phyloP scores from a whole-genome alignment of 2,888 invertebrate species.

The Autographa pulchrina region DNA sequence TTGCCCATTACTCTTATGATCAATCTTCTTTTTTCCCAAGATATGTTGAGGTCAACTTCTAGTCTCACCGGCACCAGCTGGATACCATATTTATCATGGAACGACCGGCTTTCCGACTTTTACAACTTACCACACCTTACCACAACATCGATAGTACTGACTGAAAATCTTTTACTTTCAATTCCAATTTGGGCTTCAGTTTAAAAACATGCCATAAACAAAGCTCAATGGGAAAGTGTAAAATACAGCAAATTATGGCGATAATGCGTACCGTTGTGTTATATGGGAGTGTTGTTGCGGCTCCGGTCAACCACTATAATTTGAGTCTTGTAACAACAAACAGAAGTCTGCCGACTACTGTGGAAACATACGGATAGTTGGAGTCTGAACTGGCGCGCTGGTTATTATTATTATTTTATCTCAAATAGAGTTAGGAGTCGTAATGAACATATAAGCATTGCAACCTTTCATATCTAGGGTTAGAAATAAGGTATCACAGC shows the following conservation, averaged over 20 bases:
- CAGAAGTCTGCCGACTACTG: conserved; percentile 29
- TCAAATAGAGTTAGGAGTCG: no score
- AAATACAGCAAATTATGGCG: conserved; percentile 16
- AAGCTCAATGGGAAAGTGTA: background rate
- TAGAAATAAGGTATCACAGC: conserved; percentile 82
- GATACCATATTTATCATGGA: no score
- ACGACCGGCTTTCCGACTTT: no score
- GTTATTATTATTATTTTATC: background rate
- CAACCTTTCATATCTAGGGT: no score
- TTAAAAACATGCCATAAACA: background rate
- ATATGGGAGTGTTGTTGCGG: conserved; percentile 38
- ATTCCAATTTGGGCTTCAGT: background rate
- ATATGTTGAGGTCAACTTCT: no score
- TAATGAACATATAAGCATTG: no score
- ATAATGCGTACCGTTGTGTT: conserved; percentile 27
- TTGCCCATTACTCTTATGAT: no score
- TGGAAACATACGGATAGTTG: conserved; percentile 11
- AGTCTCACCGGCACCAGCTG: no score
- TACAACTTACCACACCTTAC: no score
- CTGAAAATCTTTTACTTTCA: background rate
- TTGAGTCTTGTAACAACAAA: conserved; percentile 38
- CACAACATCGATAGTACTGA: no score
- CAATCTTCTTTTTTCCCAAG: no score
- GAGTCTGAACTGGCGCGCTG: background rate
- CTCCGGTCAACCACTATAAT: conserved; percentile 25